Percentiles rank a stretch among this genome's conserved stretches.
phyloP scores from a whole-genome alignment of 2,797 vertebrate species.

The Anableps anableps region DNA sequence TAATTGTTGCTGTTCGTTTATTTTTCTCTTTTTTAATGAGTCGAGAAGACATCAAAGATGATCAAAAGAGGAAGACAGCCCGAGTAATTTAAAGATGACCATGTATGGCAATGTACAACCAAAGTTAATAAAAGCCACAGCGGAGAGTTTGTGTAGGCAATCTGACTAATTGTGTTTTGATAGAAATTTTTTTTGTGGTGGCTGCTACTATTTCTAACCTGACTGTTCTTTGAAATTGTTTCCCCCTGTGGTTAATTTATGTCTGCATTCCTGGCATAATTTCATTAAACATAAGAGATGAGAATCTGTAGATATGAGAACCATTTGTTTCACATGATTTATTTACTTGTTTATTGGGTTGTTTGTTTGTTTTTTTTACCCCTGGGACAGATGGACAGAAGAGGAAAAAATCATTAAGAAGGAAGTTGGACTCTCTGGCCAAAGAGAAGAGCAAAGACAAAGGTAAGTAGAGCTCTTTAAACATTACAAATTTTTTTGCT shows the following conservation, averaged over 20 bases:
- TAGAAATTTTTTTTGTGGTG: conserved; percentile 13
- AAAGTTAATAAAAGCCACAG: background rate
- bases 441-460: conserved; percentile 97
- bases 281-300: conserved; percentile 57
- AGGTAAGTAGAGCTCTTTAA: conserved; percentile 61
- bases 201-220: conserved; percentile 27
- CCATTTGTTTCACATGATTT: conserved; percentile 50
- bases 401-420: conserved; percentile 95
- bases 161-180: conserved; percentile 22
- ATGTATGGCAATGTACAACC: background rate
- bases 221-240: conserved; percentile 38
- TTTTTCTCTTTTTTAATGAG: background rate
- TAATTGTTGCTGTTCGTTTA: background rate
- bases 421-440: conserved; percentile 94
- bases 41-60: background rate
- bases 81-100: background rate
- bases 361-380: background rate
- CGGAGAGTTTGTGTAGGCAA: conserved; percentile 9
- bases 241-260: conserved; percentile 34
- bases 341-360: conserved; percentile 25
- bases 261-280: conserved; percentile 58
- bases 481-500: background rate
- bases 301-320: conserved; percentile 43
- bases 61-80: background rate
- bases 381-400: conserved; percentile 91